Conservation (phyloP, 2,888 invertebrate genomes). For the Nomada fabriciana region DNA sequence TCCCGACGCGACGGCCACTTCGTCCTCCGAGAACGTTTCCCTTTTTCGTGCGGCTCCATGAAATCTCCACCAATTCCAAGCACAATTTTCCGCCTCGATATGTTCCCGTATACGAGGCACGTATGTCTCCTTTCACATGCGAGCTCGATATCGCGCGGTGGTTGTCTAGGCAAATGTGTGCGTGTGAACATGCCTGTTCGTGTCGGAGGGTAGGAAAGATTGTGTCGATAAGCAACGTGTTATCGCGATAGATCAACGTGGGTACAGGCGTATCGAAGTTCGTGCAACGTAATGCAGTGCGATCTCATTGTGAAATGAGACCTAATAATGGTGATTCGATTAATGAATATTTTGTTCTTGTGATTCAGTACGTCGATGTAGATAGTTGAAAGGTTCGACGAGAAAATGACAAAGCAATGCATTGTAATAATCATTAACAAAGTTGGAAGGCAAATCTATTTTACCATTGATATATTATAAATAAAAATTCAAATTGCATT, state of each 20-base stretch:
- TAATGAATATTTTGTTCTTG: too few relatives aligned
- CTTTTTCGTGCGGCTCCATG: slow-evolving; percentile 36
- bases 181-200: not conserved
- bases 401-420: too few relatives aligned
- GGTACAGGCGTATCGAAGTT: not conserved
- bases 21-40: slow-evolving; percentile 14
- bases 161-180: not conserved
- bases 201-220: slow-evolving; percentile 6
- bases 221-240: slow-evolving; percentile 39
- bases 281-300: not conserved
- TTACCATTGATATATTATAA: not conserved
- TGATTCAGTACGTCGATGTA: too few relatives aligned
- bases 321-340: too few relatives aligned
- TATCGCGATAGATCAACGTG: slow-evolving; percentile 18
- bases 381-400: too few relatives aligned
- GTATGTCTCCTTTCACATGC: slow-evolving; percentile 36
- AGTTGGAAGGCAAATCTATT: not conserved
- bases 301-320: too few relatives aligned
- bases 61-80: slow-evolving; percentile 60
- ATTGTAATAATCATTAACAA: too few relatives aligned
- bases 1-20: slow-evolving; percentile 16
- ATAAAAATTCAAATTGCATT: too few relatives aligned
- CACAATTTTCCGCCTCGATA: slow-evolving; percentile 72
- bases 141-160: slow-evolving; percentile 20
- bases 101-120: slow-evolving; percentile 51